phyloP scores from a whole-genome alignment of 2,888 invertebrate species.

The Phytoseiulus persimilis region DNA sequence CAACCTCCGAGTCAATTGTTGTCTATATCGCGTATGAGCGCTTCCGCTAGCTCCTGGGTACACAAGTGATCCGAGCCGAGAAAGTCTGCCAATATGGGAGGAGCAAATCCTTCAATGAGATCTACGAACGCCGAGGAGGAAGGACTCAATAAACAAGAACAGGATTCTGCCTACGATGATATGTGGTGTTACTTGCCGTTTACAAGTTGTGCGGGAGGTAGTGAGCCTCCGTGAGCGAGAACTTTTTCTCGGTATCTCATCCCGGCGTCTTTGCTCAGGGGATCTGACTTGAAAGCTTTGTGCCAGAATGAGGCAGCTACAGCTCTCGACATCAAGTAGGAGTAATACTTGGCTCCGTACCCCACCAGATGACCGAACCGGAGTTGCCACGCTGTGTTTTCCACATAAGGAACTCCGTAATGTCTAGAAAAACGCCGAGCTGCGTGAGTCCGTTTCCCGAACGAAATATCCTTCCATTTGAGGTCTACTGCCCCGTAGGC shows the following conservation, averaged over 20 bases:
- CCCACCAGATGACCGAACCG: conserved; percentile 92
- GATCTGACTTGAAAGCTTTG: conserved; percentile 68
- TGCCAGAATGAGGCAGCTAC: conserved; percentile 90
- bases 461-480: not conserved
- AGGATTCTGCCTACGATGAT: not conserved
- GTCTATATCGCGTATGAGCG: conserved; percentile 17
- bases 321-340: conserved; percentile 87
- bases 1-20: not conserved
- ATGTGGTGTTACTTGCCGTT: conserved; percentile 47
- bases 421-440: not conserved
- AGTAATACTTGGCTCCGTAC: conserved; percentile 97
- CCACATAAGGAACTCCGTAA: conserved; percentile 36
- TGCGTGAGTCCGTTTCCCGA: too few species aligned
- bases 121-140: too few species aligned
- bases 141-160: too few species aligned
- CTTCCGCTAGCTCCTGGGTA: conserved; percentile 21
- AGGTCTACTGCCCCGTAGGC: too few species aligned
- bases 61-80: not conserved
- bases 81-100: not conserved
- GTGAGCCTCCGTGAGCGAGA: conserved; percentile 76
- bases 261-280: conserved; percentile 65
- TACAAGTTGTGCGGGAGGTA: conserved; percentile 68
- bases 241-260: conserved; percentile 67
- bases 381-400: conserved; percentile 75
- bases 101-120: too few species aligned